A percentile compares a stretch with the other conserved stretches of the same genome.
Conservation (phyloP, 2,797 vertebrate species). For the Ambastaia sidthimunki region DNA sequence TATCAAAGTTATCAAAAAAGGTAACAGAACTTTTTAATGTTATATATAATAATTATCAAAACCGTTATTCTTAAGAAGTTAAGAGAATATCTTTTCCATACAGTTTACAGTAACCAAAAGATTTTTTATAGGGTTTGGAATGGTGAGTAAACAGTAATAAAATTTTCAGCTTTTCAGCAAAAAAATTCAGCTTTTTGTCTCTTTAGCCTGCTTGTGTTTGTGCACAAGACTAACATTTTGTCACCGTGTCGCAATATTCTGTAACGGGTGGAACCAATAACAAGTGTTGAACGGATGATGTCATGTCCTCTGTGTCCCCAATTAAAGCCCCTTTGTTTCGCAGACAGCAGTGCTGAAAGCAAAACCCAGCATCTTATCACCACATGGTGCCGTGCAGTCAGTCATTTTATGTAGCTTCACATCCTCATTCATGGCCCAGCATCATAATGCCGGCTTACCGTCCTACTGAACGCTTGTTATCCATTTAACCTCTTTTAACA, state of each 20-base stretch:
- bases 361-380: conserved; percentile 10
- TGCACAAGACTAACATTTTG: background rate
- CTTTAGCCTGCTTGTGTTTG: background rate
- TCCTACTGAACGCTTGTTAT: conserved; percentile 46
- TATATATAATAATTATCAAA: no score
- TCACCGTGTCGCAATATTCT: background rate
- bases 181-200: no score
- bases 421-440: conserved; percentile 48
- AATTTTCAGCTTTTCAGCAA: no score
- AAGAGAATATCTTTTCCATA: no score
- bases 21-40: no score
- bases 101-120: no score
- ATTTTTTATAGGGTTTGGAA: no score
- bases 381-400: conserved; percentile 38
- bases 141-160: no score
- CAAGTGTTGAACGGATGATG: background rate
- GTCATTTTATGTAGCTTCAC: conserved; percentile 29
- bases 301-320: background rate
- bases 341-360: conserved; percentile 10
- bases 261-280: background rate
- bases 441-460: conserved; percentile 44
- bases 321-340: conserved; percentile 25
- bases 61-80: no score
- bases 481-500: conserved; percentile 44
- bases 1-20: no score